Percentiles rank a stretch among this genome's conserved stretches.
phyloP scores from a whole-genome alignment of 2,888 invertebrate genomes.

The Hybos culiciformis region DNA sequence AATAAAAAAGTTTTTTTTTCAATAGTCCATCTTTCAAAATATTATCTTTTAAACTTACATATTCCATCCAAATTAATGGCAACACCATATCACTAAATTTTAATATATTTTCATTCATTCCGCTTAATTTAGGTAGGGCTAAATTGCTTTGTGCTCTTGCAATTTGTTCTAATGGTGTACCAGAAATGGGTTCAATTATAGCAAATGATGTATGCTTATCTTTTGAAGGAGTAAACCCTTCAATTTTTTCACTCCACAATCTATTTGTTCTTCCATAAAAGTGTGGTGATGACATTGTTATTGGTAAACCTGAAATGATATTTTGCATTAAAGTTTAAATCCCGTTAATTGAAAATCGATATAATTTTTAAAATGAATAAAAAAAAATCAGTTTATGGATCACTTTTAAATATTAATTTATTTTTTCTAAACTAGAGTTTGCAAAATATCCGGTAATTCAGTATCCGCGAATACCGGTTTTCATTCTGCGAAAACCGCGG shows the following conservation, averaged over 20 bases:
- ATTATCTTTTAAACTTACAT: slow-evolving; percentile 40
- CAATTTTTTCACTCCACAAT: slow-evolving; percentile 38
- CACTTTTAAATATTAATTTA: too few relatives aligned
- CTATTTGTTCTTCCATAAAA: slow-evolving; percentile 39
- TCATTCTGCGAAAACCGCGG: too few relatives aligned
- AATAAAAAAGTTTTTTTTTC: neutral
- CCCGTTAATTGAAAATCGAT: neutral
- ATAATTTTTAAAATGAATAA: too few relatives aligned
- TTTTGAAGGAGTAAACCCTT: slow-evolving; percentile 45
- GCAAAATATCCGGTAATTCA: too few relatives aligned
- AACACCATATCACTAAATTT: slow-evolving; percentile 43
- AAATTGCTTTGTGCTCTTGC: slow-evolving; percentile 55
- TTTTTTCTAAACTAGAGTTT: too few relatives aligned
- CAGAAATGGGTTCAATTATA: slow-evolving; percentile 54
- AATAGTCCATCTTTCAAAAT: neutral
- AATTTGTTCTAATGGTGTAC: slow-evolving; percentile 45
- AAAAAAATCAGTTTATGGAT: too few relatives aligned
- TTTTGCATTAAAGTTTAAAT: neutral
- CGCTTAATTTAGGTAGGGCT: slow-evolving; percentile 40
- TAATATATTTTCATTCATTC: slow-evolving; percentile 38
- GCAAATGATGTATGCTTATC: slow-evolving; percentile 49
- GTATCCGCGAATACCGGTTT: too few relatives aligned
- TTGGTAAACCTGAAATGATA: slow-evolving; percentile 52
- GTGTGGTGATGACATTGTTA: slow-evolving; percentile 57
- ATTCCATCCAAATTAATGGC: slow-evolving; percentile 58